Evolutionary conservation across 1,140 invertebrate species (phyloP).

Genomic region (Homarus americanus): DNA sequence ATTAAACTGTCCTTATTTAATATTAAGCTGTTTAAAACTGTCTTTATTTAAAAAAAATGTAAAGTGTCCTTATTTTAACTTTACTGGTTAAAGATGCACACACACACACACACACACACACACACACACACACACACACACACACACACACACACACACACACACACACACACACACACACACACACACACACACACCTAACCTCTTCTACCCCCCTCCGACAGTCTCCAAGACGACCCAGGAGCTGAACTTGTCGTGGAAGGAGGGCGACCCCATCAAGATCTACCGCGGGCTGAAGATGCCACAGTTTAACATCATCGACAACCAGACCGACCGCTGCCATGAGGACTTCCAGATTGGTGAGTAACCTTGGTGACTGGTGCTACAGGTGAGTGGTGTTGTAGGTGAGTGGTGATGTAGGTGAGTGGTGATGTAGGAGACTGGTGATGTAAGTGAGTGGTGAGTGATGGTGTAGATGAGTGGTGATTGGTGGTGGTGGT

Average conservation of each 20-base stretch:
- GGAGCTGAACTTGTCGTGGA: conserved; percentile 80
- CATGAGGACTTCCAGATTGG: conserved; percentile 74
- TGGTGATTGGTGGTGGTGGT: neutral
- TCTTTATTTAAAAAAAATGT: too few relatives aligned
- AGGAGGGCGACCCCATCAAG: conserved; percentile 79
- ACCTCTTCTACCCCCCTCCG: neutral
- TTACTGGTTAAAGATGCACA: too few relatives aligned
- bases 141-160: too few relatives aligned
- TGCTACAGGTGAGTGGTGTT: neutral
- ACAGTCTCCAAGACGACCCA: conserved; percentile 81
- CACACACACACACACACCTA: too few relatives aligned
- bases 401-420: neutral
- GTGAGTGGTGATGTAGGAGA: neutral
- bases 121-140: too few relatives aligned
- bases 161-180: too few relatives aligned
- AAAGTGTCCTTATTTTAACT: too few relatives aligned
- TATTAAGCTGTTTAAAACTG: too few relatives aligned
- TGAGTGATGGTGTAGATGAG: neutral
- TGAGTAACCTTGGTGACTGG: conserved; percentile 2
- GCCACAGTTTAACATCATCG: conserved; percentile 78
- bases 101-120: too few relatives aligned
- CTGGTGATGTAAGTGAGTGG: neutral
- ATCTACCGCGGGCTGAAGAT: conserved; percentile 79
- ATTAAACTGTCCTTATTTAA: too few relatives aligned
- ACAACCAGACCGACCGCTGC: conserved; percentile 78